Evolutionary conservation across 1,140 invertebrate species (phyloP).

Genomic region (Metaphire vulgaris): DNA sequence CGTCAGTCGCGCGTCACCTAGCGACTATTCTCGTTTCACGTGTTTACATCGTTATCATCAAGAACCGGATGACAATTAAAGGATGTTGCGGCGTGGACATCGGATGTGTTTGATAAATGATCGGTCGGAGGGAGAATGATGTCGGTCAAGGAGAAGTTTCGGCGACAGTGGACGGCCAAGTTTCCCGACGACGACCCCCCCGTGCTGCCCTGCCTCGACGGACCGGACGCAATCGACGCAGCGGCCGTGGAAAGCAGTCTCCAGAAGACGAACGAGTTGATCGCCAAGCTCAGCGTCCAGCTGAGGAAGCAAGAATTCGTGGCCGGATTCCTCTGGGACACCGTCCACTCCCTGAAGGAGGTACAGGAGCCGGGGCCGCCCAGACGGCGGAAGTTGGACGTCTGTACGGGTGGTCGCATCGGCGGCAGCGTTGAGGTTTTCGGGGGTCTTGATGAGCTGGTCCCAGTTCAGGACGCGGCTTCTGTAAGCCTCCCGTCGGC

Average conservation of each 20-base stretch:
- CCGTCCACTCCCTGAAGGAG: not conserved
- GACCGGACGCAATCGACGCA: not conserved
- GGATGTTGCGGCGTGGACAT: no score
- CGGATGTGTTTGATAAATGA: no score
- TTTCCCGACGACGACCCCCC: not conserved
- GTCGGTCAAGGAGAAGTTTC: not conserved
- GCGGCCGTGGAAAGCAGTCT: not conserved
- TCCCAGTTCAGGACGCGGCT: not conserved
- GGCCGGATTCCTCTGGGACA: not conserved
- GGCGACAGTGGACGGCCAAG: not conserved
- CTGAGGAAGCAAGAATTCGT: not conserved
- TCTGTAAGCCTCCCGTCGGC: not conserved
- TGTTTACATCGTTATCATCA: no score
- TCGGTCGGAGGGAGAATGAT: no score
- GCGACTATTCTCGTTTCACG: no score
- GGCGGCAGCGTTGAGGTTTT: not conserved
- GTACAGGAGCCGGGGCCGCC: not conserved
- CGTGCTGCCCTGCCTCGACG: not conserved
- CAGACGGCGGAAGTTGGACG: not conserved
- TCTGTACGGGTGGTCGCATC: not conserved
- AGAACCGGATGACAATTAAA: no score
- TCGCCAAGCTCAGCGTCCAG: not conserved
- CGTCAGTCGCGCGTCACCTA: no score
- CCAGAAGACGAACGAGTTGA: not conserved
- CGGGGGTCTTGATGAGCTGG: not conserved